These are phyloP conservation scores for Bufo gargarizans DNA, from an alignment of 2,113 vertebrate species.

Conservation along the genomic window DNA sequence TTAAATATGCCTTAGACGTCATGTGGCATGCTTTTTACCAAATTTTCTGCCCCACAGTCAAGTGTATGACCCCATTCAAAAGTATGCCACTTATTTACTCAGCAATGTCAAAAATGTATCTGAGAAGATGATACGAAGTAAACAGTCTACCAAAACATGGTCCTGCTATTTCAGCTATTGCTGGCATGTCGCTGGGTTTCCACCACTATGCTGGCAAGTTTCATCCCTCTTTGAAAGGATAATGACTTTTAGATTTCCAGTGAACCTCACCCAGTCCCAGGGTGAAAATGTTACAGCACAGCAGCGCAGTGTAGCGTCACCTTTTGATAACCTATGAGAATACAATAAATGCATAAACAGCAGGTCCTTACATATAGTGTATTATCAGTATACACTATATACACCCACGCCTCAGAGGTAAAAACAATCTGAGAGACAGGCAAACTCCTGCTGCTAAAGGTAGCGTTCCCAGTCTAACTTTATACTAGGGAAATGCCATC, in stretches of 20 bases:
- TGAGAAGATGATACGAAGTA: background rate
- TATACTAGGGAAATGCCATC: too few species aligned
- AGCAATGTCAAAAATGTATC: slow-evolving; percentile 18
- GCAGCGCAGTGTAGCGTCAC: background rate
- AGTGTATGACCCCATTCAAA: background rate
- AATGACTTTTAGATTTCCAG: background rate
- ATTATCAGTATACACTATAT: background rate
- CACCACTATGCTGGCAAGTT: background rate
- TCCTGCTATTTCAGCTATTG: slow-evolving; percentile 30
- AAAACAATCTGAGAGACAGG: background rate
- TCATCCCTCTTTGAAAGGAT: background rate
- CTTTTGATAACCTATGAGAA: background rate
- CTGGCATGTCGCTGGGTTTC: background rate
- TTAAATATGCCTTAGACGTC: too few species aligned
- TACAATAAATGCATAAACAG: background rate
- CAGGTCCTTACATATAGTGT: background rate
- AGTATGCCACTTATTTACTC: background rate
- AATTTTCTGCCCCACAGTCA: background rate
- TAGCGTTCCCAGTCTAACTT: background rate
- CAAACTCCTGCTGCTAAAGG: background rate
- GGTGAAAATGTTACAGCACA: background rate
- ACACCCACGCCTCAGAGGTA: background rate
- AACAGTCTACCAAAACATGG: slow-evolving; percentile 4
- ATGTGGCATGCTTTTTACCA: background rate
- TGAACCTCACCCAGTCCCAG: background rate